Evolutionary conservation across 2,797 vertebrate genomes (phyloP).

Genomic region (Melanotaenia pygmaea): DNA sequence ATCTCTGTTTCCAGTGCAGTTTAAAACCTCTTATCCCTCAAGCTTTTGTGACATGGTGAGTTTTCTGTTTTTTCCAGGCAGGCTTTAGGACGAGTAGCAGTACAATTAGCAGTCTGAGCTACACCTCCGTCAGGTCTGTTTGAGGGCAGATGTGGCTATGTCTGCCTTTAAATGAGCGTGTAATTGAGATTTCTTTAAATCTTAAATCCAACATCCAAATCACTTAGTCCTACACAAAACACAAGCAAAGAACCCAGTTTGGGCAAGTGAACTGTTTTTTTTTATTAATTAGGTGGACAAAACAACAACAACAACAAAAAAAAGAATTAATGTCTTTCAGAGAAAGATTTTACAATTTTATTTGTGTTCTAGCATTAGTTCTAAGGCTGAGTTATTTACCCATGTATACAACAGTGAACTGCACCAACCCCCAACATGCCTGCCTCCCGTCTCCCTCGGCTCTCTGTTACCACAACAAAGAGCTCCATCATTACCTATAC

Average conservation of each 20-base stretch:
- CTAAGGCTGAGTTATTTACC: constrained; percentile 54
- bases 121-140: constrained; percentile 27
- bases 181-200: background rate
- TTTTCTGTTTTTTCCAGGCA: constrained; percentile 10
- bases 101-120: constrained; percentile 33
- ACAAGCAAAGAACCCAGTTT: constrained; percentile 32
- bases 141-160: constrained; percentile 40
- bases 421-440: constrained; percentile 48
- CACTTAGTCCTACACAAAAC: constrained; percentile 45
- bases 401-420: constrained; percentile 26
- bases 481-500: constrained; percentile 54
- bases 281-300: background rate
- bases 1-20: too few relatives aligned
- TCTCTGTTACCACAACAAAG: constrained; percentile 65
- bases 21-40: background rate
- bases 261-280: constrained; percentile 21
- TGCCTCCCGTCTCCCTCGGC: constrained; percentile 15
- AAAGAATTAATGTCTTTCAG: too few relatives aligned
- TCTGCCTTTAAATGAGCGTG: background rate
- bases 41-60: constrained; percentile 23
- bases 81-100: constrained; percentile 17
- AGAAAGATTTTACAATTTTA: constrained; percentile 17
- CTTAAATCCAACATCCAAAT: constrained; percentile 60
- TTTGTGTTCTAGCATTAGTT: constrained; percentile 43
- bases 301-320: background rate